Percentiles rank a stretch among this genome's conserved stretches.
phyloP scores from a whole-genome alignment of 2,797 vertebrate genomes.

The Moxostoma hubbsi region DNA sequence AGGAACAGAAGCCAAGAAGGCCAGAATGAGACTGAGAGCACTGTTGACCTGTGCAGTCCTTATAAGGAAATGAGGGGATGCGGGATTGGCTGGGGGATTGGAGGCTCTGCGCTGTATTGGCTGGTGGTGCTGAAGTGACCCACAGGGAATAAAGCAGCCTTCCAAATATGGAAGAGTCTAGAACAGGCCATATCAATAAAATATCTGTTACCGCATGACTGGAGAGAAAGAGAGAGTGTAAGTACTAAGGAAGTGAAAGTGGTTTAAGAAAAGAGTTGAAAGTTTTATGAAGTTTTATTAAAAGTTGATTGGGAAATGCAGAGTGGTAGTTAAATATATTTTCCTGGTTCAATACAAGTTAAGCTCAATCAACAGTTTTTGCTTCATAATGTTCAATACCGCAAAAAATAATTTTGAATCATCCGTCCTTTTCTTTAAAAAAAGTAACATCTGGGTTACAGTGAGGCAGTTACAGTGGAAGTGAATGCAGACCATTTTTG shows the following conservation, averaged over 20 bases:
- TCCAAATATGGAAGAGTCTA: constrained; percentile 88
- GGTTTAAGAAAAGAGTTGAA: constrained; percentile 46
- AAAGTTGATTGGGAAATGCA: constrained; percentile 8
- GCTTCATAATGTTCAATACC: too few species aligned
- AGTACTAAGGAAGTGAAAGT: constrained; percentile 63
- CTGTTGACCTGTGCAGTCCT: constrained; percentile 82
- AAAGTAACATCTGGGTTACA: neutral
- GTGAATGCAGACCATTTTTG: neutral
- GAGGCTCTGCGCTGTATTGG: constrained; percentile 69
- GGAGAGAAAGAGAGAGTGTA: neutral
- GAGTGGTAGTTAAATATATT: neutral
- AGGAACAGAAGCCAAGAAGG: constrained; percentile 58
- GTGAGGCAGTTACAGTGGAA: neutral
- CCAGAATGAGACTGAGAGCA: constrained; percentile 66
- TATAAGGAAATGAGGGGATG: constrained; percentile 86
- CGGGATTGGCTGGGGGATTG: constrained; percentile 76
- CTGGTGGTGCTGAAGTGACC: constrained; percentile 77
- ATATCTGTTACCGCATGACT: neutral
- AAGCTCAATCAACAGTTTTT: neutral
- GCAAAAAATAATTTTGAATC: too few species aligned
- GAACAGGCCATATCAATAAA: constrained; percentile 59
- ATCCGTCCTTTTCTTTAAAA: neutral
- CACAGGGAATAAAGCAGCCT: constrained; percentile 83
- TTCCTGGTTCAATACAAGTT: neutral
- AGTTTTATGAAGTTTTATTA: neutral